Base-by-base conservation (phyloP, 2,113 vertebrate species). In the Equus przewalskii region DNA sequence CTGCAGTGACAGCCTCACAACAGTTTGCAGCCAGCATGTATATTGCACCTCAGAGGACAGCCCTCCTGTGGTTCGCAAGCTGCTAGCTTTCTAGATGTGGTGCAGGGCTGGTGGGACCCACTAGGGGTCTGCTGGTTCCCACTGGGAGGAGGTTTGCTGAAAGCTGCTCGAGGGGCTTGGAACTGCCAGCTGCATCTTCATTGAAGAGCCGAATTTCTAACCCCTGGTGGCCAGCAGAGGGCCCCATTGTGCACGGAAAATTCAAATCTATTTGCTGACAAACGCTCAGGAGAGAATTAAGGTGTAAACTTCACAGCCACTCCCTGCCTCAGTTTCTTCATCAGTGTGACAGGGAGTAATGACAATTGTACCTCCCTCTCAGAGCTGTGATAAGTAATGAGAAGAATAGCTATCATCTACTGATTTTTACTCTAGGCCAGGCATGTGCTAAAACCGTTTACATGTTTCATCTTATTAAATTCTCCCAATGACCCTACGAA, bases 151-250 rank as follows among this genome's bases (percentile, higher is more conserved):
- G 33, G 64, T 62, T 88, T 33, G 16, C 75, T 7, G 7, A 80
- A 12, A 56, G 15, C n/a, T 26, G 5, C 0, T 78, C 24, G 69
- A 44, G 11, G 70, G 46, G 33, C 33, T 64, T 85, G 92, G 36
- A 58, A 26, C 69, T 76, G 76, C 11, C 10, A 1, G 7, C 15
- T 1, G 1, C 30, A 19, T 24, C 54, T 49, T 73, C 49, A 5
- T 30, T 56, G 58, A 69, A 44, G 58, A 79, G 54, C 64, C 0
- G 0, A 64, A 24, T 5, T 44, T 51, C 83, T 86, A 56, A 70
- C 22, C 21, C 58, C 2, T 26, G 13, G 5, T 3, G 30, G 64
- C 86, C 92, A 92, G 64, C 60, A 97, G 98, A 92, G 90, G 33
- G 87, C 12, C 18, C 60, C 36, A 7, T 44, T 64, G 16, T 3